Base-by-base conservation (phyloP, 1,140 invertebrate genomes). In the Epicauta chinensis region DNA sequence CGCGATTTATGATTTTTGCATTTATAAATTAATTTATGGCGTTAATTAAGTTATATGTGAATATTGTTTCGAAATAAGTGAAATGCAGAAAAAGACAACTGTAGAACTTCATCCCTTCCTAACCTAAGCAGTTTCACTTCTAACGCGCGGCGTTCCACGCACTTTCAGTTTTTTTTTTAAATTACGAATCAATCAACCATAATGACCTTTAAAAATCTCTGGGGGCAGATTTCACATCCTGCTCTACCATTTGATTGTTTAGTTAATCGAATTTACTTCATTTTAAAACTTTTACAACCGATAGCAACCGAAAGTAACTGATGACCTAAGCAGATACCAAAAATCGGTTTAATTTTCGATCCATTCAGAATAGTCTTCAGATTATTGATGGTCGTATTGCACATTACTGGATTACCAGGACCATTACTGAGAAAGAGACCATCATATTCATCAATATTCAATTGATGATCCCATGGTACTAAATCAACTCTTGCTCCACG, bases 271-370 rank as follows among this genome's bases (percentile, higher is more conserved):
- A 73, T 74, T 75, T 72, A 96, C 87, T 86, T 91, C 81, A 97
- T 89, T 79, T 98, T 98, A 64, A 80, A 93, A 6, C 92, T 95
- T 57, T 75, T 79, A 59, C 87, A 90, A 32, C 93, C 93, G 53
- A 84, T 81, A 17, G 97, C 94, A 37, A 88, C 76, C 0, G 93
- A 83, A 9, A 99, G 71, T 10, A 99, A 68, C 70, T 99, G 97
- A 77, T 99, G 95, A 1, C 97, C 97, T 31, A 99, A 75, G 71
- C 97, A 99, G 67, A 99, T 99, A 29, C 97, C 97, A 73, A 97
- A 96, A 35, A 94, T 81, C 3, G 92, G 91, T 68, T 87, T 89
- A 9, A 67, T 65, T 14, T 63, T 63, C 14, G 60, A 62, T 1
- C 36, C 29, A 1, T 73, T 62, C 0, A 97, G 47, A 0, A 92